phyloP scores from a whole-genome alignment of 2,888 invertebrate species.

The Omphaloscelis lunosa region DNA sequence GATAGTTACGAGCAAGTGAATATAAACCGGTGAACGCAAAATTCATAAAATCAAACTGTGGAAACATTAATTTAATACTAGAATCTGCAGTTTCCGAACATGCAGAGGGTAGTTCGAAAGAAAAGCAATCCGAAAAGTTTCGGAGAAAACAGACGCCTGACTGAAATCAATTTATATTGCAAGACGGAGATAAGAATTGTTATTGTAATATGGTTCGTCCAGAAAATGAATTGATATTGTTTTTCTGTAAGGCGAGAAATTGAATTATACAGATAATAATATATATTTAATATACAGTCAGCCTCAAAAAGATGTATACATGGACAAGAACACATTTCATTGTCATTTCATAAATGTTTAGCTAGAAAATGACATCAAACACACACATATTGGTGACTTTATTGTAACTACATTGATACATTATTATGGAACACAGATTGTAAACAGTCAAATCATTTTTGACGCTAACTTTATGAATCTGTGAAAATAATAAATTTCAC shows the following conservation, averaged over 20 bases:
- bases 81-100: constrained; percentile 19
- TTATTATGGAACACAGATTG: background rate
- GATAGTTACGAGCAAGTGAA: background rate
- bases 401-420: background rate
- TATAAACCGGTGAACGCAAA: background rate
- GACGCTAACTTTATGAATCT: background rate
- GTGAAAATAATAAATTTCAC: background rate
- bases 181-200: constrained; percentile 26
- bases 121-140: constrained; percentile 55
- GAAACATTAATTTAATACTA: constrained; percentile 27
- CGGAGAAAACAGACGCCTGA: constrained; percentile 14
- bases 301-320: too few relatives aligned
- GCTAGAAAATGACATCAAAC: too few relatives aligned
- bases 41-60: constrained; percentile 13
- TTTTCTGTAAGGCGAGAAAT: constrained; percentile 11
- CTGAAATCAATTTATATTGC: constrained; percentile 43
- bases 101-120: constrained; percentile 39
- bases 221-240: constrained; percentile 14
- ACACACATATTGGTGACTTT: background rate
- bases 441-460: background rate
- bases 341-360: too few relatives aligned
- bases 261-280: constrained; percentile 1
- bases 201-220: constrained; percentile 6
- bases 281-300: too few relatives aligned
- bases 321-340: background rate